Evolutionary conservation across 2,797 vertebrate species (phyloP).

Genomic region (Coregonus suidteri): DNA sequence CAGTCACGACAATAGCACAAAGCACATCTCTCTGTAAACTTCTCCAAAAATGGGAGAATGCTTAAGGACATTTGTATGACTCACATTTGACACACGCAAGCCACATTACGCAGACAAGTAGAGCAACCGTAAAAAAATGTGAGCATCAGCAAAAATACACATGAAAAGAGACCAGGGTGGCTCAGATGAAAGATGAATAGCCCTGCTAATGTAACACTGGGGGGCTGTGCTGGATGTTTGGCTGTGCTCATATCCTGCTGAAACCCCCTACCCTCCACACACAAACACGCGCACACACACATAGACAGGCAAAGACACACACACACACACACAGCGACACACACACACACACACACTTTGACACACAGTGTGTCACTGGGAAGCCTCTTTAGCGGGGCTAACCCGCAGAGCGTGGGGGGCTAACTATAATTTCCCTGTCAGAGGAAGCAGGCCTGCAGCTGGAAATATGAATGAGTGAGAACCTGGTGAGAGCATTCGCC

Average conservation of each 20-base stretch:
- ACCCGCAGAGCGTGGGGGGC: conserved; percentile 16
- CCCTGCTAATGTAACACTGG: not conserved
- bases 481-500: conserved; percentile 28
- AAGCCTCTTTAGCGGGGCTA: conserved; percentile 7
- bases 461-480: conserved; percentile 38
- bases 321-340: too few relatives aligned
- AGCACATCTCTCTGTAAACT: too few relatives aligned
- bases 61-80: not conserved
- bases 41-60: not conserved
- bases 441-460: conserved; percentile 33
- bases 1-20: too few relatives aligned
- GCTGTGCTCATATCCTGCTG: not conserved
- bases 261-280: not conserved
- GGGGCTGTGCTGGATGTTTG: not conserved
- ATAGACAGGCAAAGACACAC: too few relatives aligned
- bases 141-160: not conserved
- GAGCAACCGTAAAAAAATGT: too few relatives aligned
- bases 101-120: not conserved
- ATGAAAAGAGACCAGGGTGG: not conserved
- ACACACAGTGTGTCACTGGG: not conserved
- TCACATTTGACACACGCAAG: conserved; percentile 1
- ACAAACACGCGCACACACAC: not conserved
- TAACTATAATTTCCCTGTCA: conserved; percentile 34
- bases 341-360: not conserved
- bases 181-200: conserved; percentile 2